Conservation (phyloP, 1,140 invertebrate genomes). For the Pseudomyrmex flavicornis region DNA sequence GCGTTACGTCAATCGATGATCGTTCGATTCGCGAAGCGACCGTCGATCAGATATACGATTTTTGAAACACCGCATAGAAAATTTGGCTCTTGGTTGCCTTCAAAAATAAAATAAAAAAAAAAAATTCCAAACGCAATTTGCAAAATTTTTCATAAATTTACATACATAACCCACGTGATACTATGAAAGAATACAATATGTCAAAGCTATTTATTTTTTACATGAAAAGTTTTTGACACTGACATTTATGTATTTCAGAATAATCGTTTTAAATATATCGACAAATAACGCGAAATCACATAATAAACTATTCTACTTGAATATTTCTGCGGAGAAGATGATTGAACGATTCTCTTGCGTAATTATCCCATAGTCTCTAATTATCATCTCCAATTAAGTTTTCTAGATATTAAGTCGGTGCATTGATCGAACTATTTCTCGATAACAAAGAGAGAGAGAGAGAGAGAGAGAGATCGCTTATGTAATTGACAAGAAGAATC, state of each 20-base stretch:
- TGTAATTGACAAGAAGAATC: background rate
- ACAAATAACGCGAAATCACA: background rate
- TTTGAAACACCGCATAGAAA: constrained; percentile 36
- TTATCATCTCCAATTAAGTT: background rate
- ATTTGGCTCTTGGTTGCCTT: constrained; percentile 39
- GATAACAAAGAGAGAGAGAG: background rate
- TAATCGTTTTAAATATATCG: background rate
- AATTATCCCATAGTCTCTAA: background rate
- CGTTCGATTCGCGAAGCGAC: constrained; percentile 40
- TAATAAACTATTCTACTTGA: too few relatives aligned
- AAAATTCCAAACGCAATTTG: constrained; percentile 33
- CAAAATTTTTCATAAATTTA: constrained; percentile 75
- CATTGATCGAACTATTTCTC: background rate
- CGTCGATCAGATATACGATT: constrained; percentile 41
- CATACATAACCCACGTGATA: constrained; percentile 29
- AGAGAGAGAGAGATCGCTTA: background rate
- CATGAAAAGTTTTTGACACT: background rate
- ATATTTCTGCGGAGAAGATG: background rate
- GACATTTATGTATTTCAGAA: background rate
- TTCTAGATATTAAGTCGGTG: background rate
- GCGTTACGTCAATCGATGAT: constrained; percentile 28
- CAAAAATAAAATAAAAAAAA: constrained; percentile 1
- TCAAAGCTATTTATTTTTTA: background rate
- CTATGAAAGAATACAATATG: too few relatives aligned
- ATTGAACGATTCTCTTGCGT: background rate